Base-by-base conservation (phyloP, 2,113 vertebrate species). In the Campylomormyrus tamandua region DNA sequence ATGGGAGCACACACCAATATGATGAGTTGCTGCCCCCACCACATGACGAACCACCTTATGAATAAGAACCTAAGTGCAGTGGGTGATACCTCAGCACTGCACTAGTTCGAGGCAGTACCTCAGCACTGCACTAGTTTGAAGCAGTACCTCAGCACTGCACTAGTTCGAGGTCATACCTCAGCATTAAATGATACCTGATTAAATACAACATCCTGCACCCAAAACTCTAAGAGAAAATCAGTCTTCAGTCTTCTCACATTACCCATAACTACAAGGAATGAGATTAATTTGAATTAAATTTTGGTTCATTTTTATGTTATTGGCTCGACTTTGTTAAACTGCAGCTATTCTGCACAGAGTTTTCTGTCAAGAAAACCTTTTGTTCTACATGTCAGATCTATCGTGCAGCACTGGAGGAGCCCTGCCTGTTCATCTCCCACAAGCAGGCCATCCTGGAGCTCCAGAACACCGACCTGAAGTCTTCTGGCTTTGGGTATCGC, bases 401-500 rank as follows among this genome's bases (percentile, higher is more conserved):
- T 92, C 90, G 89, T 42, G 92, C 88, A 5, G 90, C 53, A 53
- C 89, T 92, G 84, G 91, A 91, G 21, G 91, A 95, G 74, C 70
- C n/a, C 0, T 97, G 97, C 90, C 58, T 97, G 89, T 93, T 96
- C 10, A 90, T 93, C 49, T 97, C 96, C 9, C 90, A 93, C 13
- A 92, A 95, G 80, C 92, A 93, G 56, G 48, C 91, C 0, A 11
- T 97, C 89, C 87, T 91, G 2, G 93, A 94, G 0, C 93, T 98
- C 91, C 94, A 91, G 88, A 90, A 94, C 89, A 95, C 95, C 0
- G 90, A 90, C 1, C 15, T 94, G 9, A 89, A 31, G 1, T 58
- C 15, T 0, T 70, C 89, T 0, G 90, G 93, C 0, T 87, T 93
- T 13, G 90, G 92, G 10, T 91, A 91, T 83, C 94, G 97, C 89